phyloP scores from a whole-genome alignment of 2,113 vertebrate genomes.

The Balaeniceps rex region DNA sequence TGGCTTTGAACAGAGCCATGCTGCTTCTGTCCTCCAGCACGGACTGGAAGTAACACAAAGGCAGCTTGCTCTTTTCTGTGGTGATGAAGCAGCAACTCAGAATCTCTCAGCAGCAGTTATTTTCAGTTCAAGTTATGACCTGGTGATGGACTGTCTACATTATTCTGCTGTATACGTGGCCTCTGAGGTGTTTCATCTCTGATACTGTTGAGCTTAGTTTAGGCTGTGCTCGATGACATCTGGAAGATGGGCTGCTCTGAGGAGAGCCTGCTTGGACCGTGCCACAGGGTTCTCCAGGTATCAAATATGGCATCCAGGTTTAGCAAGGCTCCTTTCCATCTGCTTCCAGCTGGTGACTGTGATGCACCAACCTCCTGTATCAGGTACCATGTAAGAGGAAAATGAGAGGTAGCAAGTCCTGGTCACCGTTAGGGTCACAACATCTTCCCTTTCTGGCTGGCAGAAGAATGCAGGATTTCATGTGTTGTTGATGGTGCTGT shows the following conservation, averaged over 20 bases:
- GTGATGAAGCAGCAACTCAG: neutral
- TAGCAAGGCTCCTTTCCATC: neutral
- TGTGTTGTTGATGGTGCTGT: neutral
- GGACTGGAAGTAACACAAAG: neutral
- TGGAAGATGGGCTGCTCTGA: neutral
- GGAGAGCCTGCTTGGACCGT: neutral
- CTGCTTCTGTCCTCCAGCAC: neutral
- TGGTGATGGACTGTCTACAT: rapidly evolving
- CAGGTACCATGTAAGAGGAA: neutral
- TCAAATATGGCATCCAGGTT: neutral
- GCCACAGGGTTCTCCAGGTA: neutral
- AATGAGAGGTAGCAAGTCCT: neutral
- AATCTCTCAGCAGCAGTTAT: neutral
- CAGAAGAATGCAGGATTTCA: neutral
- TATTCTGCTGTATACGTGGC: neutral
- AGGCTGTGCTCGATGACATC: neutral
- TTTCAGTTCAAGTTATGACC: neutral
- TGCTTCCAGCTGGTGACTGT: neutral
- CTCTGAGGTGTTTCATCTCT: neutral
- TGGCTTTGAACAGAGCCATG: neutral
- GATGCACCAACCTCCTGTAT: neutral
- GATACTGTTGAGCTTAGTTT: neutral
- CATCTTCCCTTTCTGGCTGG: neutral
- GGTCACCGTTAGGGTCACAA: neutral
- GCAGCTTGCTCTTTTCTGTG: neutral